Base-by-base conservation (phyloP, 2,888 invertebrate genomes). In the Epirrhoe alternata region DNA sequence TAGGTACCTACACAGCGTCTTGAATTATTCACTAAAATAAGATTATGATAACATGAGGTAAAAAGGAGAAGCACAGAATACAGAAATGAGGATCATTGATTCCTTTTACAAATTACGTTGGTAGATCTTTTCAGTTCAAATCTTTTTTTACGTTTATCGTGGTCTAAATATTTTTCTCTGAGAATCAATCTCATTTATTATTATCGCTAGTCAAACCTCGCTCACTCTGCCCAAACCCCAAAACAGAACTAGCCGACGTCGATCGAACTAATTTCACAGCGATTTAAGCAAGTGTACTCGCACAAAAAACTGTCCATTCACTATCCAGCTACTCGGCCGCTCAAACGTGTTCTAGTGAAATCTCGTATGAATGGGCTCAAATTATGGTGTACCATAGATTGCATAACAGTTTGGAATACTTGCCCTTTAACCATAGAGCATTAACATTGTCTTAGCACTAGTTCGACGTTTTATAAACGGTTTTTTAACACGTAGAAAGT, bases 281-380 rank as follows among this genome's bases (percentile, higher is more conserved):
- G 91, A 93, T 92, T 93, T 89, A 83, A 88, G 81, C 90, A 90
- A 92, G 92, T 92, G 91, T 88, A 87, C 84, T 82, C 70, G 78
- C 72, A 83, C 87, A 89, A 92, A 92, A 92, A 89, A 84, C 76
- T 62, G 58, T 58, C 90, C 92, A 92, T 92, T 92, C 92, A 92
- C 89, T 82, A 74, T 68, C 70, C 70, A 74, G 70, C 75, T 78
- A 77, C 78, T 77, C 77, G 77, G 77, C 3, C 24, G 3, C 70
- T 74, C 79, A 74, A 16, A 68, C 72, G 74, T 73, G 77, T 73
- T 66, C 71, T 64, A 76, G 82, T 77, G 82, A 82, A 83, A 84
- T 80, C 75, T 74, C 75, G 61, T 65, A 81, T 85, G 84, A 85
- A 83, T 81, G 80, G 73, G 64, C 64, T 73, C 64, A 35, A 74